phyloP scores from a whole-genome alignment of 1,140 invertebrate species.

The Leguminivora glycinivorella region DNA sequence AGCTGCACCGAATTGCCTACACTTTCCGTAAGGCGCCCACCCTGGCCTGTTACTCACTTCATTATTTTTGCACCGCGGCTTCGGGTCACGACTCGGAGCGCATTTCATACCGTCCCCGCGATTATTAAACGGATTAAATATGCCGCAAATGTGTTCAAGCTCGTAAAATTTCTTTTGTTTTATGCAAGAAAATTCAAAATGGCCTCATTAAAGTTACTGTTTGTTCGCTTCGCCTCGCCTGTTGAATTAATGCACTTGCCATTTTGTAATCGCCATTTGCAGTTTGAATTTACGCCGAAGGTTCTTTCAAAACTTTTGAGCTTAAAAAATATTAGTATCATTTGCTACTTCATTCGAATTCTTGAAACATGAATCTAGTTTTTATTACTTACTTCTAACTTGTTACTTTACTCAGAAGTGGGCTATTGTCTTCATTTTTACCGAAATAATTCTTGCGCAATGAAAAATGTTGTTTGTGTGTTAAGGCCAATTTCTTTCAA shows the following conservation, averaged over 20 bases:
- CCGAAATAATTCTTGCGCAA: conserved; percentile 34
- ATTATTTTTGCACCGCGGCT: conserved; percentile 67
- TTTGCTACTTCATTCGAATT: too few relatives aligned
- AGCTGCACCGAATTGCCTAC: conserved; percentile 66
- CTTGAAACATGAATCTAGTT: too few relatives aligned
- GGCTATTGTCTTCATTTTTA: conserved; percentile 32
- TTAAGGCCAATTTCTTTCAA: conserved; percentile 34
- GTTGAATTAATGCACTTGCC: not conserved
- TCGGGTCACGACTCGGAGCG: conserved; percentile 35
- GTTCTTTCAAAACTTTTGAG: too few relatives aligned
- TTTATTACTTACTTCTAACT: too few relatives aligned
- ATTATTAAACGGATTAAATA: conserved; percentile 38
- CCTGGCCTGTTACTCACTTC: conserved; percentile 60
- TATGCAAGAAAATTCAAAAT: not conserved
- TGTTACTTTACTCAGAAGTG: not conserved
- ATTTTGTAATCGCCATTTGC: not conserved
- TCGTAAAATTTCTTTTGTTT: conserved; percentile 33
- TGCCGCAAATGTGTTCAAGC: conserved; percentile 38
- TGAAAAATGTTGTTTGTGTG: conserved; percentile 35
- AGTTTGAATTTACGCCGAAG: not conserved
- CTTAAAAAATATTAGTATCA: too few relatives aligned
- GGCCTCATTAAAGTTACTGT: not conserved
- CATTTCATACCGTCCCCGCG: conserved; percentile 34
- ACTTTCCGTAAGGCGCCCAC: conserved; percentile 49
- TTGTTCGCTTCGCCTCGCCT: not conserved